Evolutionary conservation across 2,113 vertebrate species (phyloP).

Genomic region (Burhinus oedicnemus): DNA sequence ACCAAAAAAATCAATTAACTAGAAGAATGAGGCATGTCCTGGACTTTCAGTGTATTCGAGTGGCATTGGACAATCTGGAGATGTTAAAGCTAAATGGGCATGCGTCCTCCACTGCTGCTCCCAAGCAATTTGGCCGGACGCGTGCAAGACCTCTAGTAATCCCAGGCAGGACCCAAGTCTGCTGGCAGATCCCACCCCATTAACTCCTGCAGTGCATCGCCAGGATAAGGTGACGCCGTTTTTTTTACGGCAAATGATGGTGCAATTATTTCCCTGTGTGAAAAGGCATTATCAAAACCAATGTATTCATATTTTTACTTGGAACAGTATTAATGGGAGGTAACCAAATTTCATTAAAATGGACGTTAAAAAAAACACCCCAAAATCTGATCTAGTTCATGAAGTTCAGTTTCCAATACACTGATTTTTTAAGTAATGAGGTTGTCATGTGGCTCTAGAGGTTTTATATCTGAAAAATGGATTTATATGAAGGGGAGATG

Average conservation of each 20-base stretch:
- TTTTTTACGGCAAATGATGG: accelerated
- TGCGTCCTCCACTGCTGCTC: accelerated
- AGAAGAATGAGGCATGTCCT: neutral
- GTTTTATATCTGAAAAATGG: neutral
- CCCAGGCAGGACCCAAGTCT: neutral
- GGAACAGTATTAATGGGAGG: neutral
- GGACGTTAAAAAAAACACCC: neutral
- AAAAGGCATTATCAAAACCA: neutral
- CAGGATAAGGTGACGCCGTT: accelerated
- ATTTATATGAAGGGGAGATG: neutral
- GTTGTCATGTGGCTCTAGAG: neutral
- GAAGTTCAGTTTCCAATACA: neutral
- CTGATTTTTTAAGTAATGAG: neutral
- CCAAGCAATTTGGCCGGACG: accelerated
- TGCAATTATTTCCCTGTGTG: neutral
- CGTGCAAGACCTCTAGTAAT: neutral
- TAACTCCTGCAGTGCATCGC: neutral
- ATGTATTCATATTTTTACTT: neutral
- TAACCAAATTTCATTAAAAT: neutral
- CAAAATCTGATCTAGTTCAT: neutral
- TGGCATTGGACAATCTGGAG: accelerated
- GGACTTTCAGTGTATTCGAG: neutral
- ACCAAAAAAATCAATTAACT: neutral
- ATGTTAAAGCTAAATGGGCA: neutral
- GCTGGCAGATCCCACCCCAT: neutral